Conservation (phyloP, 2,797 vertebrate genomes). For the Galaxias olidus region DNA sequence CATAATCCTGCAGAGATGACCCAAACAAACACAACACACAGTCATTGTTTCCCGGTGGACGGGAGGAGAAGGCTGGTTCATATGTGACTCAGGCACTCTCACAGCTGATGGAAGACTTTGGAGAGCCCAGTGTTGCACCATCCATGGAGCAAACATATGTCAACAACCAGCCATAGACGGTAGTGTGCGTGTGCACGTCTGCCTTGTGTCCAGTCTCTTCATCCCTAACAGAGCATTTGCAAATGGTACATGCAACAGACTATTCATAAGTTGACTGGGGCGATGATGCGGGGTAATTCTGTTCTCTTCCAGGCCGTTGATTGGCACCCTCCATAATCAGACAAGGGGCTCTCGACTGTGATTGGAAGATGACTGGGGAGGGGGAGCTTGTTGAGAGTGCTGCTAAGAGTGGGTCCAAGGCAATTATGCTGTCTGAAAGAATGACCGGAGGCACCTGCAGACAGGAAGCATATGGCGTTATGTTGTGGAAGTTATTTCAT, state of each 20-base stretch:
- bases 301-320: conserved; percentile 40
- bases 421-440: background rate
- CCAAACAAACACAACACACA: no score
- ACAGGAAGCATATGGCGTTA: background rate
- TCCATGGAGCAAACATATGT: background rate
- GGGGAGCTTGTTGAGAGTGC: background rate
- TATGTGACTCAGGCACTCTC: no score
- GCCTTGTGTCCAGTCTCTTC: conserved; percentile 14
- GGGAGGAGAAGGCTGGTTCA: no score
- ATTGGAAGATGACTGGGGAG: conserved; percentile 38
- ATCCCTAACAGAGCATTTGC: conserved; percentile 9
- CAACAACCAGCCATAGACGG: no score
- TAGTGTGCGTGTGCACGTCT: background rate
- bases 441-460: background rate
- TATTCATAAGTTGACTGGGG: conserved; percentile 46
- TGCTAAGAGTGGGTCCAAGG: background rate
- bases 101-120: no score
- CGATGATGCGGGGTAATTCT: conserved; percentile 40
- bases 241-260: conserved; percentile 45
- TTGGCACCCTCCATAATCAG: conserved; percentile 49
- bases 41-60: no score
- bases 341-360: conserved; percentile 36
- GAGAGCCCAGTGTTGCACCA: no score
- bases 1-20: no score
- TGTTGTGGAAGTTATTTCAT: background rate